Evolutionary conservation across 2,113 vertebrate genomes (phyloP), one percentile per base, ranked within the genome.

Genomic region (Micronisus gabar): DNA sequence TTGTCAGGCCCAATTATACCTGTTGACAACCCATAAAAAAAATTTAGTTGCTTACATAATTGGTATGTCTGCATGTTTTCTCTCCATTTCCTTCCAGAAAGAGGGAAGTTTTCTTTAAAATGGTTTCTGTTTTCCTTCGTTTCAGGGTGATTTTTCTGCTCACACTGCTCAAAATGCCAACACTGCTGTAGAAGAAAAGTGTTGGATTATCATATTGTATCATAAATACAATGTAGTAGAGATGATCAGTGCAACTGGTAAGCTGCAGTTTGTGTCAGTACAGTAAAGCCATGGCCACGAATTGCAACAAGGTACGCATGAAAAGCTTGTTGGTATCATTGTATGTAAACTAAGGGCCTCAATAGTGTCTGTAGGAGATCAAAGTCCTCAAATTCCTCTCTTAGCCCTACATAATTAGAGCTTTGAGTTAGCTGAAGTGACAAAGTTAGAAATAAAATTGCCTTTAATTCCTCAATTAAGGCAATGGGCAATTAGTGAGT

Each of bases 391-490:
- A 95, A 84, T 85, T 96, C 34, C 59, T 68, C 52, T 93, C 65
- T 61, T 67, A 74, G 68, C 21, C 41, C 38, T 59, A n/a, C 5
- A 32, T 89, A 87, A 85, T 87, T 71, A 81, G 26, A 71, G 26
- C 18, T 84, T 71, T 71, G 48, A 5, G 3, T 67, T 95, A 61
- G 41, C 55, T 38, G 45, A 86, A 86, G 89, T 84, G 90, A 79
- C 78, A 85, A 84, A 93, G 52, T 79, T 75, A 29, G 43, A 43
- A 94, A 85, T 68, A 75, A 94, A 97, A 95, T 90, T 85, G 18
- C 66, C 53, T 90, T 85, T 94, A 96, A 87, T 89, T 94, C 73
- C 52, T 84, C 81, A 89, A 18, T 86, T 81, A 94, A 82, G 36
- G 38, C 52, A 79, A 56, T 10, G 30, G 30, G 21, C 48, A 76